Evolutionary conservation across 2,888 invertebrate genomes (phyloP).

Genomic region (Alsophila aescularia): DNA sequence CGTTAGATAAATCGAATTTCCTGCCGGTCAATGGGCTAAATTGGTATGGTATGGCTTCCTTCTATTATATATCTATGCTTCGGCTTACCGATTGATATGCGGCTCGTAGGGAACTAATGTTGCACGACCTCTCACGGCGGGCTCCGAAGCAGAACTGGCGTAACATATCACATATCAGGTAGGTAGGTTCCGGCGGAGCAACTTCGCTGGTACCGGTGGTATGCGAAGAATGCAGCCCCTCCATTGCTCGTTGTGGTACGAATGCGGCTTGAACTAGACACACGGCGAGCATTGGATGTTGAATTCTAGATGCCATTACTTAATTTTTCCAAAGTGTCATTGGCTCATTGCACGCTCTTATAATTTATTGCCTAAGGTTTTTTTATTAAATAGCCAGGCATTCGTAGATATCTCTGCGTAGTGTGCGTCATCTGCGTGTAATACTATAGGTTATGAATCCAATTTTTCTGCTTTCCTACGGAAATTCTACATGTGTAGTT

Average conservation of each 20-base stretch:
- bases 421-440: no score
- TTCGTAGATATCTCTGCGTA: no score
- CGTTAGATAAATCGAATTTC: slow-evolving; percentile 45
- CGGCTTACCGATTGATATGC: slow-evolving; percentile 41
- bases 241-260: not conserved
- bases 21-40: slow-evolving; percentile 48
- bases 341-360: slow-evolving; percentile 11
- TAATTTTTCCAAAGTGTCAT: slow-evolving; percentile 3
- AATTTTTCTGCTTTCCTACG: no score
- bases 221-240: slow-evolving; percentile 7
- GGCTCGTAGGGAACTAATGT: not conserved
- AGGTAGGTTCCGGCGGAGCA: no score
- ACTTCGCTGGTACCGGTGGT: not conserved
- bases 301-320: slow-evolving; percentile 1
- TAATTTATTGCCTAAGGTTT: slow-evolving; percentile 8
- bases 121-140: slow-evolving; percentile 22
- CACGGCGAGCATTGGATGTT: not conserved
- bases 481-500: no score
- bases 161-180: slow-evolving; percentile 11
- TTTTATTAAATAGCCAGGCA: not conserved
- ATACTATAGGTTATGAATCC: no score
- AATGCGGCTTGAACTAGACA: no score
- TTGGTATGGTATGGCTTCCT: slow-evolving; percentile 48
- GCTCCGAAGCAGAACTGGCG: slow-evolving; percentile 32
- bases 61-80: no score